Percentiles rank a stretch among this genome's conserved stretches.
phyloP scores from a whole-genome alignment of 2,797 vertebrate genomes.

The Typhlichthys subterraneus region DNA sequence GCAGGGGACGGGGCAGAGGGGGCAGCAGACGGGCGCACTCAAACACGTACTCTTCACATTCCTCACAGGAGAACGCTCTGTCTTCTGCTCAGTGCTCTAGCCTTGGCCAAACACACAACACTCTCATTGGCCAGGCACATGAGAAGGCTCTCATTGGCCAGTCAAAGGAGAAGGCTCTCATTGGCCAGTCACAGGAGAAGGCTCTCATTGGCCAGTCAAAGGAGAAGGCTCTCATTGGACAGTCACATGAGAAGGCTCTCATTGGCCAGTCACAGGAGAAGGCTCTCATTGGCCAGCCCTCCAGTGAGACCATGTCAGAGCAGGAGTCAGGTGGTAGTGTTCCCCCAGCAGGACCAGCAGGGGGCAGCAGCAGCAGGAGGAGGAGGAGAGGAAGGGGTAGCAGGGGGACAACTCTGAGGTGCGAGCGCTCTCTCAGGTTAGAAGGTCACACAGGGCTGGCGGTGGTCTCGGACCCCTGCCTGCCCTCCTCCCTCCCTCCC shows the following conservation, averaged over 20 bases:
- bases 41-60: not conserved
- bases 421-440: constrained; percentile 13
- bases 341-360: constrained; percentile 15
- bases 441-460: constrained; percentile 1
- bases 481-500: not conserved
- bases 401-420: constrained; percentile 31
- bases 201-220: too few relatives aligned
- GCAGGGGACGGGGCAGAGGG: constrained; percentile 35
- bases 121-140: too few relatives aligned
- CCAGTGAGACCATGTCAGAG: constrained; percentile 18
- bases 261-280: not conserved
- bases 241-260: too few relatives aligned
- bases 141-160: too few relatives aligned
- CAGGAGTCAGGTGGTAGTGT: not conserved
- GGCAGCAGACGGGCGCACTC: not conserved
- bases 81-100: not conserved
- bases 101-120: not conserved
- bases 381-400: constrained; percentile 33
- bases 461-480: not conserved
- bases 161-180: too few relatives aligned
- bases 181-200: too few relatives aligned
- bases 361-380: constrained; percentile 45
- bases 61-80: not conserved
- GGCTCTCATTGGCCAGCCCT: constrained; percentile 12
- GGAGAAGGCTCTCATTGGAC: too few relatives aligned